Evolutionary conservation across 2,113 vertebrate genomes (phyloP).

Genomic region (Nettapus auritus): DNA sequence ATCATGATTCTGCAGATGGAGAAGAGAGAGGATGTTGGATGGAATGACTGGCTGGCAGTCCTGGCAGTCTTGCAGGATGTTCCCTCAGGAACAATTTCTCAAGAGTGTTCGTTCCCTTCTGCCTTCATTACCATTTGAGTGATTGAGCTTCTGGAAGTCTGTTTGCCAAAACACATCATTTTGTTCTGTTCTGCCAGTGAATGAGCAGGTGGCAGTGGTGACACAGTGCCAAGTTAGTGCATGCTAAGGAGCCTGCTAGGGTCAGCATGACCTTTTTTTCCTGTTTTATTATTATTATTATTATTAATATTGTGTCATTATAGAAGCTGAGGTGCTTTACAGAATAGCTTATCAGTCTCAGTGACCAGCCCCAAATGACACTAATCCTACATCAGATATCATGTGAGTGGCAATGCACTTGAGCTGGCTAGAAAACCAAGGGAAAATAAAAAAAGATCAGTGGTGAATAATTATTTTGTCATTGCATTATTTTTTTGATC

Average conservation of each 20-base stretch:
- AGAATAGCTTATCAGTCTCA: not conserved
- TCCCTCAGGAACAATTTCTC: not conserved
- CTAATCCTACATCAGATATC: not conserved
- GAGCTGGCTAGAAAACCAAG: not conserved
- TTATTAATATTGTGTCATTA: not conserved
- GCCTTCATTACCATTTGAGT: not conserved
- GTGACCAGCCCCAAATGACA: not conserved
- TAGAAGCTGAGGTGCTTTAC: not conserved
- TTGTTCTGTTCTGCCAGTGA: not conserved
- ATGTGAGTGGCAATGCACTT: not conserved
- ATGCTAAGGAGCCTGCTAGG: not conserved
- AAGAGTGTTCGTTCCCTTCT: not conserved
- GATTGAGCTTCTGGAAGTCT: not conserved
- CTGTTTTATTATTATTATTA: not conserved
- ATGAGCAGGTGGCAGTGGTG: conserved; percentile 23
- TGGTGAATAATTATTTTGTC: not conserved
- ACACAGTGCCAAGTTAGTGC: not conserved
- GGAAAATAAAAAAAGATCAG: not conserved
- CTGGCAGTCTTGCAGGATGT: not conserved
- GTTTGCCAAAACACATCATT: conserved; percentile 13
- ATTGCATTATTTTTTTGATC: not conserved
- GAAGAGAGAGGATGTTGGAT: not conserved
- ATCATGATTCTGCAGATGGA: not conserved
- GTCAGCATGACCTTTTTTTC: conserved; percentile 10
- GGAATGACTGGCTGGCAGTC: not conserved